Evolutionary conservation across 2,888 invertebrate genomes (phyloP).

Genomic region (Acrobasis consociella): DNA sequence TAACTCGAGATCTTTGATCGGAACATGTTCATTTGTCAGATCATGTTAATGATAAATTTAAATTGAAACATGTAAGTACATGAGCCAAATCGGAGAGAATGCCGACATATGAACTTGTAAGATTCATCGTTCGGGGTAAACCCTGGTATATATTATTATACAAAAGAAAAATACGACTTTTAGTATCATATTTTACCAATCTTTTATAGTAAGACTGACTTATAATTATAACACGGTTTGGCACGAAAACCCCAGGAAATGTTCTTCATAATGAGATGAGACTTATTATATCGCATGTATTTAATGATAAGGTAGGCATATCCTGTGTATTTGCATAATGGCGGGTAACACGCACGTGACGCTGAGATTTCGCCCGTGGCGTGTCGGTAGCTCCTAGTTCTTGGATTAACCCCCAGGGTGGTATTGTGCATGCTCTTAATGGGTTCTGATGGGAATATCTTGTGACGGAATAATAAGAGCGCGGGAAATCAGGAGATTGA

Average conservation of each 20-base stretch:
- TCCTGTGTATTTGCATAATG: slow-evolving; percentile 73
- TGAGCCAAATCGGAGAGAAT: too few relatives aligned
- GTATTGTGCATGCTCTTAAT: slow-evolving; percentile 43
- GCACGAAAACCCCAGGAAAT: background rate
- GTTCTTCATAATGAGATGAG: slow-evolving; percentile 48
- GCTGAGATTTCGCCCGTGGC: slow-evolving; percentile 28
- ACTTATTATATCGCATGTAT: slow-evolving; percentile 50
- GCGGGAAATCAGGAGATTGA: slow-evolving; percentile 1
- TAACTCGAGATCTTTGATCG: too few relatives aligned
- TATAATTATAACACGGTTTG: background rate
- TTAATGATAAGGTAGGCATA: slow-evolving; percentile 57
- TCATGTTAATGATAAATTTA: too few relatives aligned
- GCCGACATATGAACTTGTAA: too few relatives aligned
- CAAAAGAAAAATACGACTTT: too few relatives aligned
- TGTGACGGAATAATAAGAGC: slow-evolving; percentile 1
- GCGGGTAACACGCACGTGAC: slow-evolving; percentile 51
- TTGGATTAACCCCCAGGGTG: slow-evolving; percentile 43
- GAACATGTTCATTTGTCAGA: too few relatives aligned
- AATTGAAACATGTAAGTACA: too few relatives aligned
- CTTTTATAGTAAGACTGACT: background rate
- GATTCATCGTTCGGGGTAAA: too few relatives aligned
- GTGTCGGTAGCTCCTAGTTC: slow-evolving; percentile 44
- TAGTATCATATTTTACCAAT: too few relatives aligned
- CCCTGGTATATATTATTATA: too few relatives aligned
- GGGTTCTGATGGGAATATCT: slow-evolving; percentile 10